These are phyloP conservation scores for Tachysurus vachellii DNA, from an alignment of 2,113 vertebrate genomes.

Conservation along the genomic window DNA sequence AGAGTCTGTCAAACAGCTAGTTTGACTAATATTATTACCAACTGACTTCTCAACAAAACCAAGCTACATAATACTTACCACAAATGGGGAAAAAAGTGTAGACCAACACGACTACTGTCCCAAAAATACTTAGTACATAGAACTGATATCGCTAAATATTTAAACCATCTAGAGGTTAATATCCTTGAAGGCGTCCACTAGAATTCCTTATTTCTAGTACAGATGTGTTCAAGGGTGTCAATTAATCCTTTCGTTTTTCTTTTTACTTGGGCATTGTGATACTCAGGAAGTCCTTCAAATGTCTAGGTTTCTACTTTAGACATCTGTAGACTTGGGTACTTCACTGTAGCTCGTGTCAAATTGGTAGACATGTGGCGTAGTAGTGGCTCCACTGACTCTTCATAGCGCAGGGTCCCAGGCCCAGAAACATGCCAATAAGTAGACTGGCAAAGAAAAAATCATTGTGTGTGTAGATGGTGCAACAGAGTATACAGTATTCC, in stretches of 20 bases:
- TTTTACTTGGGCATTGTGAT: not conserved
- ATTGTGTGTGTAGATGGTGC: not conserved
- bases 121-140: not conserved
- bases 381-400: not conserved
- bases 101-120: not conserved
- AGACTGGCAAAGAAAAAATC: not conserved
- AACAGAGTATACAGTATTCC: not conserved
- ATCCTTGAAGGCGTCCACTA: not conserved
- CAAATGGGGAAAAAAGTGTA: not conserved
- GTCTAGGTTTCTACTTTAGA: not conserved
- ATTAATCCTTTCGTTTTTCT: not conserved
- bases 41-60: not conserved
- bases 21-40: too few species aligned
- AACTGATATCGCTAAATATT: not conserved
- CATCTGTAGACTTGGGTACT: not conserved
- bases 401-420: too few species aligned
- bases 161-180: not conserved
- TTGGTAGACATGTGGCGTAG: not conserved
- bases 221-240: not conserved
- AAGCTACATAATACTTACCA: not conserved
- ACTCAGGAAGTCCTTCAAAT: not conserved
- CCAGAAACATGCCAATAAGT: not conserved
- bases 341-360: not conserved
- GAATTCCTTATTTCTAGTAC: not conserved
- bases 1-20: not conserved